These are phyloP conservation scores for Pseudoips prasinana DNA, from an alignment of 2,888 invertebrate genomes.

Conservation along the genomic window DNA sequence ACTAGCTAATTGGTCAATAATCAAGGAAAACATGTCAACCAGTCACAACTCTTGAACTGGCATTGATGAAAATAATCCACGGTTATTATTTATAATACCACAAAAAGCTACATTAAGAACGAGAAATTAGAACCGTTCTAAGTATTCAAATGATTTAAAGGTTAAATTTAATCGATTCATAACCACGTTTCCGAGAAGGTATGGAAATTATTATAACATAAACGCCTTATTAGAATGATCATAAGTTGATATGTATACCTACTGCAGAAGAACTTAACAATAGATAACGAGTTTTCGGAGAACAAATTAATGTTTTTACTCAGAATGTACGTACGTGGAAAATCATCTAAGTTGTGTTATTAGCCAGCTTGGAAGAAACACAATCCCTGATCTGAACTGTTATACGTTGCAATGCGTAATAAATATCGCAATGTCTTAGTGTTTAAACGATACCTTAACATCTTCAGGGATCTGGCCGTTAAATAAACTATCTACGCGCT, in stretches of 20 bases:
- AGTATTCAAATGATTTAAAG: constrained; percentile 30
- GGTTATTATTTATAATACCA: constrained; percentile 19
- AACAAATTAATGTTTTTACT: constrained; percentile 52
- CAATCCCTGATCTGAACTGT: too few species aligned
- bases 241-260: constrained; percentile 25
- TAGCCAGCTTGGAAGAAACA: constrained; percentile 4
- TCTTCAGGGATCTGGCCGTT: too few species aligned
- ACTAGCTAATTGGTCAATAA: too few species aligned
- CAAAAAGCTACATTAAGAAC: constrained; percentile 19
- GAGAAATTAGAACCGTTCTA: constrained; percentile 20
- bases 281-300: constrained; percentile 50
- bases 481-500: too few species aligned
- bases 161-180: constrained; percentile 44
- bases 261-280: constrained; percentile 45
- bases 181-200: constrained; percentile 52
- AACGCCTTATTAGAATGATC: constrained; percentile 39
- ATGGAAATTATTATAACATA: constrained; percentile 44
- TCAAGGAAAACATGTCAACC: constrained; percentile 18
- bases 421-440: too few species aligned
- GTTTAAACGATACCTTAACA: too few species aligned
- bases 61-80: constrained; percentile 12
- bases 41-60: constrained; percentile 7
- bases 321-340: constrained; percentile 48
- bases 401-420: too few species aligned
- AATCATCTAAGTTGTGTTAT: constrained; percentile 32